A percentile compares a stretch with the other conserved stretches of the same genome.
phyloP scores from a whole-genome alignment of 2,797 vertebrate species.

The Neosilurus hyrtlii region DNA sequence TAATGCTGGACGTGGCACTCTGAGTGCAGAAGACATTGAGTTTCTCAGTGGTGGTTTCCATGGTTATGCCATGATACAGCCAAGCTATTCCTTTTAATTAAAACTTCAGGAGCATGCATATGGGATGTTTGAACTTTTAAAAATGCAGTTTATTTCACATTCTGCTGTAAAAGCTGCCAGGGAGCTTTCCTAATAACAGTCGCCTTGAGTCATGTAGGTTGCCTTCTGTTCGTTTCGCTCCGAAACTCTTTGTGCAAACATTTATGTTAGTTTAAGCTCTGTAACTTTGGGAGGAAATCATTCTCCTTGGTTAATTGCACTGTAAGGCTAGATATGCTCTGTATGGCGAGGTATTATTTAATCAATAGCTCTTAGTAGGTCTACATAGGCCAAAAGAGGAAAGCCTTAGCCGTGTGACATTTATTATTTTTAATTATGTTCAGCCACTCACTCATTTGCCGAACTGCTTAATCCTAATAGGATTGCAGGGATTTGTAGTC shows the following conservation, averaged over 20 bases:
- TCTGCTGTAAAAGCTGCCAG: constrained; percentile 25
- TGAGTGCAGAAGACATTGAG: constrained; percentile 5
- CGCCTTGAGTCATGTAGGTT: constrained; percentile 23
- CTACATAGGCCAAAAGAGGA: neutral
- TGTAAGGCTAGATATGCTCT: neutral
- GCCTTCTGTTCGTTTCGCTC: neutral
- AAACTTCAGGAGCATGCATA: constrained; percentile 32
- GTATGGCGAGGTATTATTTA: neutral
- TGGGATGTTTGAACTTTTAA: constrained; percentile 36
- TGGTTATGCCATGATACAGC: constrained; percentile 16
- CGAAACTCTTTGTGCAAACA: neutral
- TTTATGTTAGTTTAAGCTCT: neutral
- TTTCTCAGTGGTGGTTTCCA: constrained; percentile 30
- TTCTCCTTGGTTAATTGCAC: neutral
- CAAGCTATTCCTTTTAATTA: constrained; percentile 42
- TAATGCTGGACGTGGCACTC: constrained; percentile 35
- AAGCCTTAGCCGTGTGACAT: neutral
- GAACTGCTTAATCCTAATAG: no score
- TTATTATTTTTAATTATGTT: no score
- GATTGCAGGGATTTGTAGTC: no score
- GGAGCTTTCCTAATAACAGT: constrained; percentile 6
- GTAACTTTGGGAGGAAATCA: neutral
- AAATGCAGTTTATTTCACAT: constrained; percentile 29
- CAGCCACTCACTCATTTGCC: no score
- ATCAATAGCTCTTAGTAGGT: neutral